These are phyloP conservation scores for Hypomecis atomaria DNA, from an alignment of 2,888 invertebrate genomes.

Conservation along the genomic window DNA sequence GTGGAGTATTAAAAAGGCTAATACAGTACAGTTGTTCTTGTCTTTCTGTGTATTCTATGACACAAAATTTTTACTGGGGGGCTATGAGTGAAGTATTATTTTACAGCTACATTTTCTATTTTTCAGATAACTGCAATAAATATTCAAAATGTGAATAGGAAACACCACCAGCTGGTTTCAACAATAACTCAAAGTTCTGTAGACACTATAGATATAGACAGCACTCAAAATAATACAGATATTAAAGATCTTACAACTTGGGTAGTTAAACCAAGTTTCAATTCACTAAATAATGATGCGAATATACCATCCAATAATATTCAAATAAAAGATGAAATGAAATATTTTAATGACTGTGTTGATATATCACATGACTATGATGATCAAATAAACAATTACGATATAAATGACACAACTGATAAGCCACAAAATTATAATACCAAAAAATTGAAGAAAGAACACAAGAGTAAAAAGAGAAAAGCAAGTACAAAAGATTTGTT, in stretches of 20 bases:
- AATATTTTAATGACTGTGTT: neutral
- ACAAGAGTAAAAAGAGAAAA: conserved; percentile 17
- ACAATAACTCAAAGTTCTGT: conserved; percentile 20
- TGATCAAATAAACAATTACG: neutral
- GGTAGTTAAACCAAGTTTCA: neutral
- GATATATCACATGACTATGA: neutral
- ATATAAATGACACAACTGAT: neutral
- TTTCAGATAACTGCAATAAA: conserved; percentile 41
- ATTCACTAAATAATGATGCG: neutral
- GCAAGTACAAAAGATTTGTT: neutral
- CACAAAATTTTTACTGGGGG: no score
- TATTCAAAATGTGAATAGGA: conserved; percentile 46
- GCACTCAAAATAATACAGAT: neutral
- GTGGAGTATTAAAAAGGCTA: no score
- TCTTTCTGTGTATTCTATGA: no score
- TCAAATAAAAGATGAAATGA: conserved; percentile 2
- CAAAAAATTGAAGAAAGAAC: conserved; percentile 21
- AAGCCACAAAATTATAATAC: conserved; percentile 6
- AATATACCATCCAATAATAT: no score
- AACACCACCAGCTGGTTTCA: conserved; percentile 45
- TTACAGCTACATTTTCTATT: neutral
- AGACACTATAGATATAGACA: neutral
- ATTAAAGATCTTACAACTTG: neutral
- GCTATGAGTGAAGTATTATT: neutral
- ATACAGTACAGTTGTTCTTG: no score